A percentile compares a stretch with the other conserved stretches of the same genome.
Conservation (phyloP, 2,888 invertebrate genomes). For the Ornithoptera priamus region DNA sequence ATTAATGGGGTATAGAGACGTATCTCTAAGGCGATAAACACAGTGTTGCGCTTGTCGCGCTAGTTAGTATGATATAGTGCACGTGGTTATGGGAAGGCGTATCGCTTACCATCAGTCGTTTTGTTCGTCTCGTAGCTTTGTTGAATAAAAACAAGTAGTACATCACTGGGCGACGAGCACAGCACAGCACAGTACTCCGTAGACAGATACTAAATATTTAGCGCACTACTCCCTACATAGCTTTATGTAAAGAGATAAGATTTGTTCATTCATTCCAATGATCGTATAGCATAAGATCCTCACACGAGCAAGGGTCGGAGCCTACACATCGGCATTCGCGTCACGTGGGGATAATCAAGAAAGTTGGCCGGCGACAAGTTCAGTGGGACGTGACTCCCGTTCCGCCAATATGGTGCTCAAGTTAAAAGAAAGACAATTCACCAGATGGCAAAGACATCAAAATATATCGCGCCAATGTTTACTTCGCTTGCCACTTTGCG, state of each 20-base stretch:
- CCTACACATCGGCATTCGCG: slow-evolving; percentile 50
- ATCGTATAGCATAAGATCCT: slow-evolving; percentile 42
- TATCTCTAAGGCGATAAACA: too few relatives aligned
- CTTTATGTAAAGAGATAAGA: neutral
- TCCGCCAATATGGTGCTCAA: slow-evolving; percentile 58
- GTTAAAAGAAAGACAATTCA: slow-evolving; percentile 24
- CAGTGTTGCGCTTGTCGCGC: too few relatives aligned
- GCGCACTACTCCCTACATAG: neutral
- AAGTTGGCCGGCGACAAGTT: slow-evolving; percentile 64
- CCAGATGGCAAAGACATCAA: slow-evolving; percentile 21
- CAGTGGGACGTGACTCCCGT: slow-evolving; percentile 64
- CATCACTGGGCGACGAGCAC: too few relatives aligned
- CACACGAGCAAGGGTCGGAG: slow-evolving; percentile 41
- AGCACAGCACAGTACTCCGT: too few relatives aligned
- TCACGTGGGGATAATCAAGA: slow-evolving; percentile 73
- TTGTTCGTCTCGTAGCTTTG: too few relatives aligned
- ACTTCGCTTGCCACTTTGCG: neutral
- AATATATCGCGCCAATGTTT: slow-evolving; percentile 13
- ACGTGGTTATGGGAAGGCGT: too few relatives aligned
- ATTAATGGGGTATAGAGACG: too few relatives aligned
- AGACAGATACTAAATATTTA: too few relatives aligned
- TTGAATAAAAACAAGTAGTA: too few relatives aligned
- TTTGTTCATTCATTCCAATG: slow-evolving; percentile 17
- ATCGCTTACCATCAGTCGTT: too few relatives aligned
- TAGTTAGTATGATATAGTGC: too few relatives aligned